phyloP scores from a whole-genome alignment of 2,797 vertebrate genomes.

The Scyliorhinus canicula region DNA sequence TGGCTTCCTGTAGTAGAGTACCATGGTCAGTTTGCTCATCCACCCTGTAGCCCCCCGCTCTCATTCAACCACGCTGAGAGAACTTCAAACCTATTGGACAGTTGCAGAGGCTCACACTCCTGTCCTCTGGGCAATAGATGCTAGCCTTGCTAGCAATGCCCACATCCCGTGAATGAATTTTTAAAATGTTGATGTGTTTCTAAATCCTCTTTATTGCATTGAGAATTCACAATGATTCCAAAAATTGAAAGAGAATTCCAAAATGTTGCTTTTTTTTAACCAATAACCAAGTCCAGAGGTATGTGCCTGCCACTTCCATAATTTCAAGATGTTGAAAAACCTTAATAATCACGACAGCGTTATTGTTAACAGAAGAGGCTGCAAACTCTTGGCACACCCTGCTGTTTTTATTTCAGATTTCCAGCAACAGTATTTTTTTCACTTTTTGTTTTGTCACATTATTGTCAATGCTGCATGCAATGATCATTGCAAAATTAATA shows the following conservation, averaged over 20 bases:
- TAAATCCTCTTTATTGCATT: neutral
- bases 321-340: neutral
- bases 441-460: neutral
- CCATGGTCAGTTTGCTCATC: too few species aligned
- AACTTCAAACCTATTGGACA: too few species aligned
- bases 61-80: too few species aligned
- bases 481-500: neutral
- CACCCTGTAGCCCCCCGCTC: too few species aligned
- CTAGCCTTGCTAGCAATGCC: neutral
- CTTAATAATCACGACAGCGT: neutral
- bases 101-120: too few species aligned
- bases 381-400: neutral
- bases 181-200: neutral
- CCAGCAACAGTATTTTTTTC: neutral
- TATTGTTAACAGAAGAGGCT: neutral
- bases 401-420: neutral
- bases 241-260: neutral
- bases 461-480: neutral
- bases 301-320: neutral
- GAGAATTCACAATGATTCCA: neutral
- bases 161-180: neutral
- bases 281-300: neutral
- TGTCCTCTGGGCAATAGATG: neutral
- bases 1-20: too few species aligned
- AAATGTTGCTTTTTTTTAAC: neutral